These are phyloP conservation scores for Tiliacea citrago DNA, from an alignment of 2,888 invertebrate genomes.

Conservation along the genomic window DNA sequence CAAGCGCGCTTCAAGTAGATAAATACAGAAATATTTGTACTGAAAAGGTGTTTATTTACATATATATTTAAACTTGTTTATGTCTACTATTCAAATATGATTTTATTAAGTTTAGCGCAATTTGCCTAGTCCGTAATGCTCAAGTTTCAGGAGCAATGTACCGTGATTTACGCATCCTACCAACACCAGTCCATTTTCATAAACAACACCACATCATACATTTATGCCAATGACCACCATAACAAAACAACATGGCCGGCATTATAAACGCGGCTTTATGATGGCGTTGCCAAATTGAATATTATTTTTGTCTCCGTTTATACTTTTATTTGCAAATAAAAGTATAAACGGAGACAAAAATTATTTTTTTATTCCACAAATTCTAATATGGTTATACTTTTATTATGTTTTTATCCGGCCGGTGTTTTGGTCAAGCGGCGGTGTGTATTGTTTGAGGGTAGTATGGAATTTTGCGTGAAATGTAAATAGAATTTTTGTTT, in stretches of 20 bases:
- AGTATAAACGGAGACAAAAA: no score
- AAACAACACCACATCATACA: not conserved
- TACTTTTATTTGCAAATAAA: constrained; percentile 49
- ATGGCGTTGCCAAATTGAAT: constrained; percentile 55
- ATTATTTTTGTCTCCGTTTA: constrained; percentile 60
- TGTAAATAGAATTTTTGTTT: not conserved
- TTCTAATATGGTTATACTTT: constrained; percentile 61
- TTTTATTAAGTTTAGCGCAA: no score
- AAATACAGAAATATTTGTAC: no score
- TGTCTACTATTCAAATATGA: no score
- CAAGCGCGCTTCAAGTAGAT: no score
- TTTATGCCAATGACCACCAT: constrained; percentile 1
- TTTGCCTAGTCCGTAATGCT: no score
- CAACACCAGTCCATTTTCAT: not conserved
- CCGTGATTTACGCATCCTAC: no score
- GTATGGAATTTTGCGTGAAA: constrained; percentile 6
- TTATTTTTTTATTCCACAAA: constrained; percentile 49
- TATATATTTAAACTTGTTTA: no score
- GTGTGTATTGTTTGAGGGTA: constrained; percentile 18
- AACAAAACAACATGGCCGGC: not conserved
- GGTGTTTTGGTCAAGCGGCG: constrained; percentile 46
- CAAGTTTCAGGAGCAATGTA: no score
- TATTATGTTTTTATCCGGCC: constrained; percentile 55
- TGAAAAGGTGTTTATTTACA: no score
- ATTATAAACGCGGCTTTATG: constrained; percentile 22